These are phyloP conservation scores for Alouatta caraya DNA, from an alignment of 2,797 vertebrate species.

Conservation along the genomic window DNA sequence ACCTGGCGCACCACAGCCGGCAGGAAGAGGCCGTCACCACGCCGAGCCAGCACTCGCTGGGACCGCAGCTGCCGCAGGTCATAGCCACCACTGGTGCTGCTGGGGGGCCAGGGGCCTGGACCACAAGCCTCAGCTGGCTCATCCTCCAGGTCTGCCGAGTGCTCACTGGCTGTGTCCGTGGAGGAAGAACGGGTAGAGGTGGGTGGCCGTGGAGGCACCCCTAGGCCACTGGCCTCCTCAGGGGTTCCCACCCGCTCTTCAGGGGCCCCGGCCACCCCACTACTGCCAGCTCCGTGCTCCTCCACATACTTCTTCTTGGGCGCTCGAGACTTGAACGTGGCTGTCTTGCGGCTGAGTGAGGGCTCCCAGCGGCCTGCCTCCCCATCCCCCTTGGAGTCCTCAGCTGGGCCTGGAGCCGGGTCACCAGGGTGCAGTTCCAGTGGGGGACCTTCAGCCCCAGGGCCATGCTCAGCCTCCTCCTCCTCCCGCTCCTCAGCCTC, in stretches of 20 bases:
- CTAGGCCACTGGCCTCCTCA: constrained; percentile 69
- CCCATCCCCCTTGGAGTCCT: constrained; percentile 70
- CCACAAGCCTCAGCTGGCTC: constrained; percentile 59
- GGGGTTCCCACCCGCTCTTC: constrained; percentile 70
- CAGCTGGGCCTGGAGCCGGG: constrained; percentile 23
- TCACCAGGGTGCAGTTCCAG: constrained; percentile 27
- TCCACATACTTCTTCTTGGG: constrained; percentile 94
- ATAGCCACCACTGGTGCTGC: constrained; percentile 65
- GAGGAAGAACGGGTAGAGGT: constrained; percentile 89
- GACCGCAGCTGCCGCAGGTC: constrained; percentile 89
- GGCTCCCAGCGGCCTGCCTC: constrained; percentile 74
- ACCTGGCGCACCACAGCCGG: constrained; percentile 90
- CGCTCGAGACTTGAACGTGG: constrained; percentile 93
- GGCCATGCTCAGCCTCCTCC: constrained; percentile 84
- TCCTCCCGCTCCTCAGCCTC: constrained; percentile 85
- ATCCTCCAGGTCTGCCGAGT: constrained; percentile 83
- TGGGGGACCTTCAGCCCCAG: constrained; percentile 75
- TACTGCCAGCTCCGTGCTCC: constrained; percentile 77
- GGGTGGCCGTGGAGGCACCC: constrained; percentile 63
- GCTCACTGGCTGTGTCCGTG: constrained; percentile 91
- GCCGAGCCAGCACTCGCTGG: constrained; percentile 90
- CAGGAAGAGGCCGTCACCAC: constrained; percentile 83
- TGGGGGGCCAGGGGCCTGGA: constrained; percentile 85
- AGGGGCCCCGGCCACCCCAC: neutral
- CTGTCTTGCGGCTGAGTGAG: constrained; percentile 90